Base-by-base conservation (phyloP, 2,113 vertebrate genomes). In the Manacus vitellinus region DNA sequence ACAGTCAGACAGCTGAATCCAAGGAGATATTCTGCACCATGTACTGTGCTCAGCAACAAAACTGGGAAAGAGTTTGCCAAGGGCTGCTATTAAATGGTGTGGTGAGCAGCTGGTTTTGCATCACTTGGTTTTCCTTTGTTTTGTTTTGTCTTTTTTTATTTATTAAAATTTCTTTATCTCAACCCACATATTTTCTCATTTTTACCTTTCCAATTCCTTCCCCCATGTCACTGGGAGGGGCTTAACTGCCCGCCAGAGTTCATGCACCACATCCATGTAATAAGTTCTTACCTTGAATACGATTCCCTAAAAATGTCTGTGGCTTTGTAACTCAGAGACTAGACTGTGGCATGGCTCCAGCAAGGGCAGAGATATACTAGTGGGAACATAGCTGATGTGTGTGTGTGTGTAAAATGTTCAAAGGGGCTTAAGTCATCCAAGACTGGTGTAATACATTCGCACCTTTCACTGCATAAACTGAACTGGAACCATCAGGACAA, bases 261-360 rank as follows among this genome's bases (percentile, higher is more conserved):
- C 66, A 35, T 14, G 35, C 23, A 54, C 20, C 80, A 6, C 30
- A 77, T 8, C 51, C 51, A 22, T 13, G 3, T 72, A 41, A 61
- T 37, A 23, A 68, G 15, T 20, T 89, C 43, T 74, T 67, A 35
- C 21, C 54, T 66, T 30, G 9, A 66, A 12, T 46, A 46, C 0
- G 2, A 30, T 28, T 58, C 14, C 39, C 14, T 37, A 8, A 0
- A 16, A 71, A 51, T 2, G 0, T 52, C 51, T 70, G 2, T 44
- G 43, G 9, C 33, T 81, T 54, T 71, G 28, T 41, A 68, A 37
- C 19, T 76, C 1, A 10, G 65, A 55, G 11, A 37, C 28, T 62
- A 52, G 39, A 10, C 33, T 63, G 28, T 62, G 47, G n/a, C 39
- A 43, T 16, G 8, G 27, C 18, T 86, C 15, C 21, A 55, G 3